These are phyloP conservation scores for Pardosa pseudoannulata DNA, from an alignment of 2,888 invertebrate genomes.

Conservation along the genomic window DNA sequence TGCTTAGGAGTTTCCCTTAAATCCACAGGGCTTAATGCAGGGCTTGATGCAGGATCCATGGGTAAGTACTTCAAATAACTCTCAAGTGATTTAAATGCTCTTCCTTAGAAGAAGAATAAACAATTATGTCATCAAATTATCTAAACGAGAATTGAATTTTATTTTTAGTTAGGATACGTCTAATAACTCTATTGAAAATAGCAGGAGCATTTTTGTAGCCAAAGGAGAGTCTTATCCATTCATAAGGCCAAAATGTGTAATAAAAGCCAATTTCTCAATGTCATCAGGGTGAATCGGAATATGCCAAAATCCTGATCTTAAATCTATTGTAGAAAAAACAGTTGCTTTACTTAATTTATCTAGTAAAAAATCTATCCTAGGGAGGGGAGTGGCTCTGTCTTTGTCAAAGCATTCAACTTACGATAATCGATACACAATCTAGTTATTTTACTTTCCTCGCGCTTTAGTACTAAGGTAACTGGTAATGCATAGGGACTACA, in stretches of 20 bases:
- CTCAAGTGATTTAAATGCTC: neutral
- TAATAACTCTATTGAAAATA: neutral
- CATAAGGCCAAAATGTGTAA: neutral
- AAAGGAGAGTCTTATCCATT: neutral
- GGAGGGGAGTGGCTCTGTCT: neutral
- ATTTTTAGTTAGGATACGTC: neutral
- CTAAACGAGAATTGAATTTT: constrained; percentile 3
- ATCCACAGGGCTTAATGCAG: too few relatives aligned
- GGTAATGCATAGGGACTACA: neutral
- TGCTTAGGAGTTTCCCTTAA: too few relatives aligned
- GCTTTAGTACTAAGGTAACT: neutral
- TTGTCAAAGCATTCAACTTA: neutral
- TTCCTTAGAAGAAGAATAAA: neutral
- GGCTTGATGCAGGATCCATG: too few relatives aligned
- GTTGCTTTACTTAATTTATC: neutral
- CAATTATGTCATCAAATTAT: constrained; percentile 9
- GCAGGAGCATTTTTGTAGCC: neutral
- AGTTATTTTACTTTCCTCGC: constrained; percentile 1
- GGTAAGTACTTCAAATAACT: too few relatives aligned
- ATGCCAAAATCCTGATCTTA: neutral
- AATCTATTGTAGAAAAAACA: neutral
- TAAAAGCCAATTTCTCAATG: constrained; percentile 1
- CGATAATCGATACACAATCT: neutral
- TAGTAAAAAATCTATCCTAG: neutral
- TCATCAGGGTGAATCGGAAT: neutral